Base-by-base conservation (phyloP, 1,140 invertebrate genomes). In the Branchinecta lindahli region DNA sequence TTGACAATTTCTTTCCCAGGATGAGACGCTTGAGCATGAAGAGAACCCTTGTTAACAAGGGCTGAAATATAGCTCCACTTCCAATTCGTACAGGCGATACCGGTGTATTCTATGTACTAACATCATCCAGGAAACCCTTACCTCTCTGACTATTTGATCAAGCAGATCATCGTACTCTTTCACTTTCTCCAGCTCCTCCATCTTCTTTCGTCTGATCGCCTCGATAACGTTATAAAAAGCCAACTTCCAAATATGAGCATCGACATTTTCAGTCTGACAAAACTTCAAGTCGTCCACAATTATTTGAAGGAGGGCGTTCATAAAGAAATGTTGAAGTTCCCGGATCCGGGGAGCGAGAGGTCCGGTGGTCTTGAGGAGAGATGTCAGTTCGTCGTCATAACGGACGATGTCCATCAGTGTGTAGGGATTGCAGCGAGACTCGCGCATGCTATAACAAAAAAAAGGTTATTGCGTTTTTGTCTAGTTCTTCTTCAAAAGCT, bases 151-250 rank as follows among this genome's bases (percentile, higher is more conserved):
- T 33, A 92, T 83, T 73, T 83, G 82, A 52, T 89, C 79, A 75
- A 92, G 81, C 46, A 85, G 82, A 72, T 84, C 79, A 72, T 87
- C 87, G 72, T 86, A 84, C 73, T 84, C 77, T 8, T 85, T 82
- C 71, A 84, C 85, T 47, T 80, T 78, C 8, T 78, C 77, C 6
- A 81, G 75, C 70, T 83, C 80, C 69, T 84, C 82, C 18, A 77
- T 75, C 75, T 88, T 83, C 66, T 82, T 82, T 78, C 91, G 86
- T 73, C 88, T 80, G 73, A 90, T 79, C 69, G 87, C 82, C 79
- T 95, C 92, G 72, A 95, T 93, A 45, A 94, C 86, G 77, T 92
- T 92, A 76, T 96, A 91, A 79, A 91, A 96, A 0, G 92, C 80
- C 70, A 92, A 85, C 78, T 94, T 94, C 93, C 93, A 96, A 77